Percentiles rank a stretch among this genome's conserved stretches.
Evolutionary conservation across 92 coral and sea anemone genomes (phyloP).

Genomic region (Actinernus sp.): DNA sequence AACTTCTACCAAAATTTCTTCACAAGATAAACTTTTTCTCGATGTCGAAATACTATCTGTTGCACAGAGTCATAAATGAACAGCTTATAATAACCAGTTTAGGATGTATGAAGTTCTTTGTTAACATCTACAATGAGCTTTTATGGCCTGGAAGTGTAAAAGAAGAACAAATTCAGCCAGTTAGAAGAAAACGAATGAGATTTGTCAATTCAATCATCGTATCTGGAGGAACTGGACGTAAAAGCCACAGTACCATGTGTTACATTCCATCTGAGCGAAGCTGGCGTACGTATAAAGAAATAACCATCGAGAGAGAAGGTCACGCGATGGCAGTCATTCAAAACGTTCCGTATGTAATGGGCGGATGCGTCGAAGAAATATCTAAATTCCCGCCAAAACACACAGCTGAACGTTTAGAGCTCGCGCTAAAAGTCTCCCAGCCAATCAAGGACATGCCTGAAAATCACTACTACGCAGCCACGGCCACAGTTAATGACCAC

Average conservation of each 20-base stretch:
- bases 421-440: background rate
- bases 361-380: background rate
- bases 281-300: background rate
- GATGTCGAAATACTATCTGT: background rate
- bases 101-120: background rate
- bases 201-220: background rate
- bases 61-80: background rate
- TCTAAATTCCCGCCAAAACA: background rate
- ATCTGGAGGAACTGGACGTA: conserved; percentile 1
- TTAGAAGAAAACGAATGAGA: background rate
- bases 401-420: background rate
- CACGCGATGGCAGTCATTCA: conserved; percentile 5
- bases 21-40: background rate
- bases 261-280: background rate
- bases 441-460: background rate
- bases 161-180: background rate
- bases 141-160: background rate
- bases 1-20: background rate
- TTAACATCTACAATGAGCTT: background rate
- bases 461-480: conserved; percentile 1
- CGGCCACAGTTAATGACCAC: background rate
- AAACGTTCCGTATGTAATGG: background rate
- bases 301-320: background rate
- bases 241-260: background rate
- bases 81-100: background rate